Conservation (phyloP, 2,797 vertebrate species). For the Alcedo atthis region DNA sequence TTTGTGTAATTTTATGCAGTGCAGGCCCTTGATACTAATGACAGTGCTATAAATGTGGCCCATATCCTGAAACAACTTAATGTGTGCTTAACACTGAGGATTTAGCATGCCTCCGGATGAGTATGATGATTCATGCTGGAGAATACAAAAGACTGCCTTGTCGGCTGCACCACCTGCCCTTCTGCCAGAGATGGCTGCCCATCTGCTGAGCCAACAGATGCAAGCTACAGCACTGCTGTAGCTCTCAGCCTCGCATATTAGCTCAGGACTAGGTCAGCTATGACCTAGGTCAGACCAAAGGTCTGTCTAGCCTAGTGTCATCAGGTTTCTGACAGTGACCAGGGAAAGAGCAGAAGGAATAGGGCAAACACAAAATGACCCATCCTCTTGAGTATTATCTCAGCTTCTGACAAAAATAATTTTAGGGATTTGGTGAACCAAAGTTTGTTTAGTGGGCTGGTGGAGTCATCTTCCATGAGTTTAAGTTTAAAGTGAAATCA, state of each 20-base stretch:
- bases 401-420: not conserved
- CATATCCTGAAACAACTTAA: conserved; percentile 64
- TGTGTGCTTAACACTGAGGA: not conserved
- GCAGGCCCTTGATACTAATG: conserved; percentile 45
- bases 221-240: not conserved
- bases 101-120: conserved; percentile 8
- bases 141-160: not conserved
- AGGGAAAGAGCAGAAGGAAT: not conserved
- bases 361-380: not conserved
- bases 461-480: not conserved
- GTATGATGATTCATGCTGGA: not conserved
- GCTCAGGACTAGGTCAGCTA: not conserved
- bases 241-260: not conserved
- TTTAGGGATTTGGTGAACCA: not conserved
- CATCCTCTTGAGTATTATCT: not conserved
- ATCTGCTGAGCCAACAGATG: not conserved
- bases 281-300: not conserved
- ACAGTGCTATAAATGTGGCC: conserved; percentile 41
- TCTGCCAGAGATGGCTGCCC: not conserved
- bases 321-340: not conserved
- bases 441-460: conserved; percentile 25
- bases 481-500: conserved; percentile 26
- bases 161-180: not conserved
- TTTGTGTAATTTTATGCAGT: conserved; percentile 65
- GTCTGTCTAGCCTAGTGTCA: not conserved